A percentile compares a stretch with the other conserved stretches of the same genome.
Evolutionary conservation across 1,140 invertebrate species (phyloP).

Genomic region (Halesus radiatus): DNA sequence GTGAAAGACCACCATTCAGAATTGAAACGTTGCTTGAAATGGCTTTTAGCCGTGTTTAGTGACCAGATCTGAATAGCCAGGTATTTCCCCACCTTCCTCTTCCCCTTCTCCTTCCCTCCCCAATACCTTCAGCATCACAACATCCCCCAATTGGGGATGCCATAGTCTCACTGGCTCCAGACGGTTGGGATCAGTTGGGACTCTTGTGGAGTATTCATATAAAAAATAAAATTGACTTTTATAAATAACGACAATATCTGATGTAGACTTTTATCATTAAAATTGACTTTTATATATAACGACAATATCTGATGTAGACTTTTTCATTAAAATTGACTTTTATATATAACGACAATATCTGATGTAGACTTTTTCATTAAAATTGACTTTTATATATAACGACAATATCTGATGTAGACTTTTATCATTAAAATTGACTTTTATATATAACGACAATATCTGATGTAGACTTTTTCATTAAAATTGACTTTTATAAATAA

Average conservation of each 20-base stretch:
- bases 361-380: neutral
- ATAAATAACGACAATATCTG: neutral
- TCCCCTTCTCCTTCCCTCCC: too few species aligned
- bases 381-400: neutral
- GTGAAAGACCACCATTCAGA: too few species aligned
- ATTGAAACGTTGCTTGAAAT: too few species aligned
- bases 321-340: too few species aligned
- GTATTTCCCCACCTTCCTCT: too few species aligned
- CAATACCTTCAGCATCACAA: too few species aligned
- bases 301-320: neutral
- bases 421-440: conserved; percentile 24
- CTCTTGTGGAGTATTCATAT: too few species aligned
- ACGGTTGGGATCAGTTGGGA: too few species aligned
- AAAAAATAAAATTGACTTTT: neutral
- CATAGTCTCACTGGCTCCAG: too few species aligned
- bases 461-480: neutral
- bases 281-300: neutral
- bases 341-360: neutral
- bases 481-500: neutral
- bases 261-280: conserved; percentile 7
- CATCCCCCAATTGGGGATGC: too few species aligned
- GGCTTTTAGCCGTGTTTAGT: too few species aligned
- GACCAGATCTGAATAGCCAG: too few species aligned
- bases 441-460: neutral
- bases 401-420: neutral